Conservation (phyloP, 1,140 invertebrate species). For the Zaprionus camerounensis region DNA sequence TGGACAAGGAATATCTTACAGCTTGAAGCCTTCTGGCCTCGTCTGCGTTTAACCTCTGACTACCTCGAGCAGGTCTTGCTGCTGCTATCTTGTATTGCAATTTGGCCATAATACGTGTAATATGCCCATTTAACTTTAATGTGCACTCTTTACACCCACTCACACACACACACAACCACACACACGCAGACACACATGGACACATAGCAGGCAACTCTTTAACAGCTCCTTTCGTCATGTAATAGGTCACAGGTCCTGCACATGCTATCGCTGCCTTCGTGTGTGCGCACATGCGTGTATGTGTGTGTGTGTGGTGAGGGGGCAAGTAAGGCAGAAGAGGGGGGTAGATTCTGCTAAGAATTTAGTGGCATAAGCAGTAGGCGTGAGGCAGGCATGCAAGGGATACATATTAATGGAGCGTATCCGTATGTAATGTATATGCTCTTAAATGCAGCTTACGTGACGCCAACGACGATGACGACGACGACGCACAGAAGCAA, state of each 20-base stretch:
- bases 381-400: constrained; percentile 66
- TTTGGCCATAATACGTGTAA: constrained; percentile 42
- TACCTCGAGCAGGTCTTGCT: neutral
- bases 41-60: constrained; percentile 2
- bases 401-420: constrained; percentile 82
- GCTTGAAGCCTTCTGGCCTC: neutral
- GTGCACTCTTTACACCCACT: constrained; percentile 13
- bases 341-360: constrained; percentile 35
- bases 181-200: neutral
- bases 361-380: constrained; percentile 63
- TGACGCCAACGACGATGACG: constrained; percentile 35
- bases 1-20: neutral
- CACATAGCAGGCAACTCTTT: constrained; percentile 45
- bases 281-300: neutral
- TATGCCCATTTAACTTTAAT: constrained; percentile 45
- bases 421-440: constrained; percentile 81
- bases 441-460: constrained; percentile 79
- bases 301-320: neutral
- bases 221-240: constrained; percentile 71
- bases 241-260: constrained; percentile 68
- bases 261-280: constrained; percentile 31
- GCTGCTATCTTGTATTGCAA: constrained; percentile 38
- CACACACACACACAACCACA: neutral
- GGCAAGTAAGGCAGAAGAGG: neutral
- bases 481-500: constrained; percentile 15